Evolutionary conservation across 2,113 vertebrate genomes (phyloP), one percentile per base, ranked within the genome.

Genomic region (Melanostigma gelatinosum): DNA sequence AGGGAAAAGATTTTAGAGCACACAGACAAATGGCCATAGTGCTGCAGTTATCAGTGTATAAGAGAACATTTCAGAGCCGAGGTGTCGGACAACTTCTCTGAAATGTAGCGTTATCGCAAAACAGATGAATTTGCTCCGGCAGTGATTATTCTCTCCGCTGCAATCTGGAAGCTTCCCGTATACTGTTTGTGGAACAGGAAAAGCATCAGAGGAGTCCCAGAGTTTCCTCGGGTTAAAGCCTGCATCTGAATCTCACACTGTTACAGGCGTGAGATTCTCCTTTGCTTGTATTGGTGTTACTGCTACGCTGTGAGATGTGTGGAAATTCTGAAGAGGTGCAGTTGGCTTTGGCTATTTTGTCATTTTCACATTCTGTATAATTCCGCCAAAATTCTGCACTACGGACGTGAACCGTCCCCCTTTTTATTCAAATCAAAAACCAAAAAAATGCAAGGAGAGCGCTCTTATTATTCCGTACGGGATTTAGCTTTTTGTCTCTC

Each of bases 101-200:
- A 87, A 85, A 88, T 62, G 72, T 70, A 72, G 79, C 77, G 75
- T 91, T 92, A 88, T 86, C 75, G 50, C 89, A 85, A 87, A 93
- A 89, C 91, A 91, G 90, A 90, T 93, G 91, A 85, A 93, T 94
- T 94, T 75, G 87, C 87, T 86, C 63, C 86, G 90, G 86, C 71
- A 68, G 84, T 80, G 88, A 92, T 90, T 92, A 79, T 84, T 89
- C 75, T 29, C 85, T 82, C 68, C 22, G 22, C 65, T 34, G 77
- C 84, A 93, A 87, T 91, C 91, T 91, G 89, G 66, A 83, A 67
- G 81, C 48, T 79, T 83, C 86, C 76, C 58, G 78, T 90, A 29
- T 29, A 87, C 71, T 36, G 75, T 60, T 20, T 77, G 75, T 63
- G 81, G 76, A 89, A 85, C 83, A 72, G 54, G 66, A 75, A 87